phyloP scores from a whole-genome alignment of 2,797 vertebrate species.

The Astyanax mexicanus region DNA sequence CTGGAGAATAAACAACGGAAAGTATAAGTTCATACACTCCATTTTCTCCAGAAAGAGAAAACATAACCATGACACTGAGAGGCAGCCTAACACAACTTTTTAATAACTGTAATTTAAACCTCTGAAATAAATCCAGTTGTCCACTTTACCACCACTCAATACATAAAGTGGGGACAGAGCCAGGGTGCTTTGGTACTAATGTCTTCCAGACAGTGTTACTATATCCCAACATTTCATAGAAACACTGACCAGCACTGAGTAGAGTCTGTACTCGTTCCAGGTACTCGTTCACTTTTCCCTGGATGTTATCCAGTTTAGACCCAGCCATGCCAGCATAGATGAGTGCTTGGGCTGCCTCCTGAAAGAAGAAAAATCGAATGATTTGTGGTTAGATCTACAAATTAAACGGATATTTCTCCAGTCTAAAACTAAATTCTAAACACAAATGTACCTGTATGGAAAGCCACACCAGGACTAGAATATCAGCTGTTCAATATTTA shows the following conservation, averaged over 20 bases:
- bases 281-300: slow-evolving; percentile 96
- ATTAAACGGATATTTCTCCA: too few relatives aligned
- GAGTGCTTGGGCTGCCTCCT: slow-evolving; percentile 98
- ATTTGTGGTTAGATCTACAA: neutral
- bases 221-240: slow-evolving; percentile 1
- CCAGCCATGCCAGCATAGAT: slow-evolving; percentile 98
- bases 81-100: too few relatives aligned
- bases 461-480: too few relatives aligned
- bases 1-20: slow-evolving; percentile 46
- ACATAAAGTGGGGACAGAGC: neutral
- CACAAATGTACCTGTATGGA: too few relatives aligned
- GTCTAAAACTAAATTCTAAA: too few relatives aligned
- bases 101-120: neutral
- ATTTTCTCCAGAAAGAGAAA: neutral
- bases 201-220: neutral
- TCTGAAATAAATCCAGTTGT: neutral
- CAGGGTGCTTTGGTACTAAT: neutral
- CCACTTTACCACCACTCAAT: neutral
- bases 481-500: too few relatives aligned
- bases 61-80: neutral
- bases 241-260: slow-evolving; percentile 86
- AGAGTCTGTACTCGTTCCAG: slow-evolving; percentile 94
- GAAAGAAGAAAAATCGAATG: slow-evolving; percentile 11
- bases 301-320: slow-evolving; percentile 93
- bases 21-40: slow-evolving; percentile 12